phyloP scores from a whole-genome alignment of 2,113 vertebrate species.

The Crotalus horridus region DNA sequence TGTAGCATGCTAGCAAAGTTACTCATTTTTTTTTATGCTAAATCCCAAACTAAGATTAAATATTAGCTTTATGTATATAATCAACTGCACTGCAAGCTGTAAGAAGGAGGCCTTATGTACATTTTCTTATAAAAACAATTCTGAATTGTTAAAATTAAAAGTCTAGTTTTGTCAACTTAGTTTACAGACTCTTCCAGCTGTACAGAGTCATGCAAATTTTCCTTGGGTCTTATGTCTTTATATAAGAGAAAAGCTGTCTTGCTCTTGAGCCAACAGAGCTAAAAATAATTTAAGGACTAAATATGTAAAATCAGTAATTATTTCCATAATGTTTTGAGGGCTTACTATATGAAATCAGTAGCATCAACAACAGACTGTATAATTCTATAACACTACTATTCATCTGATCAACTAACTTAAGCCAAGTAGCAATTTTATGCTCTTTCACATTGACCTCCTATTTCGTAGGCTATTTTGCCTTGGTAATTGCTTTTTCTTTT shows the following conservation, averaged over 20 bases:
- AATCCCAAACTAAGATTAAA: constrained; percentile 23
- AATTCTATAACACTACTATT: not conserved
- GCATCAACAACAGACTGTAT: not conserved
- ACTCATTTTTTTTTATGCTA: not conserved
- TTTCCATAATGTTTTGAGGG: not conserved
- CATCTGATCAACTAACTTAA: not conserved
- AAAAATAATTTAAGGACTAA: not conserved
- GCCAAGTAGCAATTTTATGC: not conserved
- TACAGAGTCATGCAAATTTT: not conserved
- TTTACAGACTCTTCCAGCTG: not conserved
- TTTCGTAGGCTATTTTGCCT: not conserved
- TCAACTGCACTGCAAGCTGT: not conserved
- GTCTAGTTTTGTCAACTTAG: not conserved
- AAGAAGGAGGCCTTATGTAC: not conserved
- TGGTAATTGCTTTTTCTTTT: not conserved
- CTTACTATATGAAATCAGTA: not conserved
- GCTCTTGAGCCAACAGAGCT: not conserved
- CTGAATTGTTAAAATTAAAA: not conserved
- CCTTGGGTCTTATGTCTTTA: not conserved
- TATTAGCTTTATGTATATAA: constrained; percentile 15
- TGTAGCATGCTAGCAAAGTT: constrained; percentile 25
- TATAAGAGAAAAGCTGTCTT: not conserved
- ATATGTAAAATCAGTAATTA: not conserved
- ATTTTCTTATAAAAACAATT: not conserved
- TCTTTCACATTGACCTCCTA: not conserved